These are phyloP conservation scores for Odobenus rosmarus DNA, from an alignment of 2,113 vertebrate genomes.

Conservation along the genomic window DNA sequence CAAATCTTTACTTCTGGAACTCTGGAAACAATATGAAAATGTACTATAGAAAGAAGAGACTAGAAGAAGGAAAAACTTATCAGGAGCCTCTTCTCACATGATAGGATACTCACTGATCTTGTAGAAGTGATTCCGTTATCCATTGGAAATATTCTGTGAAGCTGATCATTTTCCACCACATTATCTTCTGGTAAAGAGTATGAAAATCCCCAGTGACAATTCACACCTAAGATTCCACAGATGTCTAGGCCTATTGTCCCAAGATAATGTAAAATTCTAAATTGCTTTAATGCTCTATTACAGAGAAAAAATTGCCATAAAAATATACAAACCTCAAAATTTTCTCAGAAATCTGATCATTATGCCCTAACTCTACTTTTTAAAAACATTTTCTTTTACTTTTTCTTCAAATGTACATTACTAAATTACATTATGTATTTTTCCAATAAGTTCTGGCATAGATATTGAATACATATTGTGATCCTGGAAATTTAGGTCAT, in stretches of 20 bases:
- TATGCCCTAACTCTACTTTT: neutral
- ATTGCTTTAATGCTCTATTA: neutral
- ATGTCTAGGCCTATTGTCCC: neutral
- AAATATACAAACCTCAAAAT: neutral
- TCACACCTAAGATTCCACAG: neutral
- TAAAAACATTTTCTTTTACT: neutral
- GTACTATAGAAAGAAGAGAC: neutral
- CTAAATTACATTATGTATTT: neutral
- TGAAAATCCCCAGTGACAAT: neutral
- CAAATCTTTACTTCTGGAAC: neutral
- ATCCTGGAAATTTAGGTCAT: neutral
- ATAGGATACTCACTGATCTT: neutral
- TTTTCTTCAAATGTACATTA: neutral
- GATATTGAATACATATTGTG: neutral
- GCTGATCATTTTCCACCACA: neutral
- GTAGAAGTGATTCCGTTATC: neutral
- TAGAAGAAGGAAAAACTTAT: neutral
- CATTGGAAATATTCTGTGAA: neutral
- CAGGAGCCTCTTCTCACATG: neutral
- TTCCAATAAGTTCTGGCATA: neutral
- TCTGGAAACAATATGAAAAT: neutral
- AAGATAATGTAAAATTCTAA: conserved; percentile 34
- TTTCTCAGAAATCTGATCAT: neutral
- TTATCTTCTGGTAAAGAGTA: neutral
- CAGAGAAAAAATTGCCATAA: neutral